Base-by-base conservation (phyloP, 2,113 vertebrate species). In the Lepisosteus oculatus region DNA sequence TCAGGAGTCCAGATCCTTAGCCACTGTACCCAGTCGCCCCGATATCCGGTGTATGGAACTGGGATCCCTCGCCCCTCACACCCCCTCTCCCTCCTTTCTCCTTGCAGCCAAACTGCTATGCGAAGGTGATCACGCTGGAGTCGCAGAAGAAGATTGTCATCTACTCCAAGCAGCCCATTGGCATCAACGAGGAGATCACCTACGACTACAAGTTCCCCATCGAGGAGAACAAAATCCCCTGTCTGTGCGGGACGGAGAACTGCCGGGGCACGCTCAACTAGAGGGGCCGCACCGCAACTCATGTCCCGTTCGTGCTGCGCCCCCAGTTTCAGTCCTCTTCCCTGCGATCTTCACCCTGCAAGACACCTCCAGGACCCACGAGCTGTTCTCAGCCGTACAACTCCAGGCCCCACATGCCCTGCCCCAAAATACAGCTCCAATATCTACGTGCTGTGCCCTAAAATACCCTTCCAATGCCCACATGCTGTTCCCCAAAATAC, bases 131-230 rank as follows among this genome's bases (percentile, higher is more conserved):
- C 90, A 97, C 96, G 82, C 95, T 98, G 4, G 95, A 98, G 85
- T 94, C 96, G 2, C 96, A 98, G 91, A 98, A 98, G 83, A 97
- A 97, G 82, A 98, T 98, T 0, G 96, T 98, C 69, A 98, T 98
- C 81, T 98, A 98, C 88, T 98, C 96, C 0, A 98, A 98, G 86
- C 96, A 98, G 85, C 82, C 96, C 3, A 98, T 98, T 3, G 90
- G 93, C 0, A 87, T 97, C 78, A 95, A 98, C 0, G 96, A 98
- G 81, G 96, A 98, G 80, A 98, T 98, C 85, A 98, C 96, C 3
- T 98, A 98, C 0, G 96, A 98, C 86, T 98, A 98, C 86, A 98
- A 98, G 67, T 98, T 98, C 87, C 96, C 96, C 0, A 89, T 98
- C n/a, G 96, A 98, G 79, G 96, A 98, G 74, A 98, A 95, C 88